These are phyloP conservation scores for Lymantria monacha DNA, from an alignment of 2,888 invertebrate species.

Conservation along the genomic window DNA sequence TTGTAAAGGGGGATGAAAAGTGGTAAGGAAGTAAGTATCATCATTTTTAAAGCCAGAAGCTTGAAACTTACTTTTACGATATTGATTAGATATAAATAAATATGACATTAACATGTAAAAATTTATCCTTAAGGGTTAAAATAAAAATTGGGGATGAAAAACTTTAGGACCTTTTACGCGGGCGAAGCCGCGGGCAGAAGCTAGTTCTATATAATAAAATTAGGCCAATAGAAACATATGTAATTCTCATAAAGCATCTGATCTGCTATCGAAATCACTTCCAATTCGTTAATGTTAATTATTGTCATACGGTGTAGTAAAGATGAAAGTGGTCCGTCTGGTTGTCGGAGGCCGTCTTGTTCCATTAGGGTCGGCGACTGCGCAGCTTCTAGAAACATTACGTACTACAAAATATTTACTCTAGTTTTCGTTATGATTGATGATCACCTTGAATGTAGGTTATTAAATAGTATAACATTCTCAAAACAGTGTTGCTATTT, in stretches of 20 bases:
- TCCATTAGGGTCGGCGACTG: conserved; percentile 5
- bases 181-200: no score
- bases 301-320: conserved; percentile 16
- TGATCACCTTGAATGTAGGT: conserved; percentile 1
- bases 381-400: conserved; percentile 13
- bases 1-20: no score
- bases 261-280: conserved; percentile 3
- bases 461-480: not conserved
- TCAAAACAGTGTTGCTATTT: not conserved
- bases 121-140: no score
- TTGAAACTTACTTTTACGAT: no score
- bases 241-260: conserved; percentile 4
- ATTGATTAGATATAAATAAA: no score
- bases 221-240: conserved; percentile 8
- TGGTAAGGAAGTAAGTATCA: no score
- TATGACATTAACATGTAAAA: no score
- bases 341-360: conserved; percentile 30
- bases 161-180: no score
- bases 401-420: conserved; percentile 19
- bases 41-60: no score
- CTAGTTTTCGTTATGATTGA: conserved; percentile 17
- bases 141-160: no score
- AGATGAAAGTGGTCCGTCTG: conserved; percentile 33
- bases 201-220: conserved; percentile 2
- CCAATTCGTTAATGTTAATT: conserved; percentile 11